phyloP scores from a whole-genome alignment of 2,888 invertebrate genomes.

The Mythimna lalbum region DNA sequence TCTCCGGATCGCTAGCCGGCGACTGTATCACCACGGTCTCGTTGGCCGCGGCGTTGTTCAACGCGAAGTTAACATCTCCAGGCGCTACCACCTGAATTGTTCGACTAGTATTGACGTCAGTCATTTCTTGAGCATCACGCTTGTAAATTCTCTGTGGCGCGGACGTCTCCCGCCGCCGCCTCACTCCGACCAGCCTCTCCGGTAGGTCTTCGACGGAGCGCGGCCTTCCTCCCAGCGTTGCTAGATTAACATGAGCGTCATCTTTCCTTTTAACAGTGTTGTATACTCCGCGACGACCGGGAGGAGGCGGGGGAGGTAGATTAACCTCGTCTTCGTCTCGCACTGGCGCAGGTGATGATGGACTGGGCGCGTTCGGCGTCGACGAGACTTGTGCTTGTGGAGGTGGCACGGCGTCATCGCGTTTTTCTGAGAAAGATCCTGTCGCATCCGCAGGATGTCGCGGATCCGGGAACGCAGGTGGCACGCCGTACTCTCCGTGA shows the following conservation, averaged over 20 bases:
- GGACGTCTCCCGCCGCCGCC: constrained; percentile 92
- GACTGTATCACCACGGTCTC: constrained; percentile 97
- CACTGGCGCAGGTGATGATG: constrained; percentile 89
- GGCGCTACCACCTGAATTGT: constrained; percentile 98
- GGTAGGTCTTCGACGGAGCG: constrained; percentile 96
- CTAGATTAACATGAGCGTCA: constrained; percentile 94
- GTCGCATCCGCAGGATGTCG: constrained; percentile 96
- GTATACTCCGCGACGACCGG: constrained; percentile 94
- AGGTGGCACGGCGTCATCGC: constrained; percentile 94
- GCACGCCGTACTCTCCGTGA: constrained; percentile 93
- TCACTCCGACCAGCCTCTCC: constrained; percentile 94
- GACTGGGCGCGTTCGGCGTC: constrained; percentile 92
- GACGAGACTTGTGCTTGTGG: constrained; percentile 95
- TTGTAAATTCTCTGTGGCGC: constrained; percentile 95
- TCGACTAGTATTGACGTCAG: constrained; percentile 97
- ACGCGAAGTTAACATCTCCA: constrained; percentile 97
- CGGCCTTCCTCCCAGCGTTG: constrained; percentile 96
- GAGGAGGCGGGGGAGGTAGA: constrained; percentile 95
- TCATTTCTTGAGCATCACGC: constrained; percentile 97
- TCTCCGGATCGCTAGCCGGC: constrained; percentile 94
- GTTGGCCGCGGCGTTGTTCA: constrained; percentile 94
- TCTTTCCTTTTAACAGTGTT: constrained; percentile 96
- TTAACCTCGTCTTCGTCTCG: constrained; percentile 92
- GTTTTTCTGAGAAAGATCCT: constrained; percentile 95
- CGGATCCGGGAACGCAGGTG: constrained; percentile 96